phyloP scores from a whole-genome alignment of 2,888 invertebrate genomes.

The Conops quadrifasciatus region DNA sequence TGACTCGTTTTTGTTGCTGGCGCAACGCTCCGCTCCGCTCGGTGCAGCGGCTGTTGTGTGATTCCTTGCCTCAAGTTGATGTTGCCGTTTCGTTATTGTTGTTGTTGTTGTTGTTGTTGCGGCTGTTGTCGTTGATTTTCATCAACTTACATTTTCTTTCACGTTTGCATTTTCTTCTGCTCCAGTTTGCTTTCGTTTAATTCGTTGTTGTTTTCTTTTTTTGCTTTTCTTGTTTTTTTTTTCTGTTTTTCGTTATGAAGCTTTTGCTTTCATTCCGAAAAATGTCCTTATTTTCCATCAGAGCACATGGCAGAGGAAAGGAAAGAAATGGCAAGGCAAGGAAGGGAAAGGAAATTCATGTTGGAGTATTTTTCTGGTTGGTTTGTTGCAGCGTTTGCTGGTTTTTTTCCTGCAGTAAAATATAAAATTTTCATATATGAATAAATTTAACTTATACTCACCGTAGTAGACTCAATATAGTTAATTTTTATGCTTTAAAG shows the following conservation, averaged over 20 bases:
- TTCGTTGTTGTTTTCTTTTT: constrained; percentile 5
- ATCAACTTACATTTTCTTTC: constrained; percentile 3
- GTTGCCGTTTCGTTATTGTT: constrained; percentile 1
- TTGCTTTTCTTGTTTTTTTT: neutral
- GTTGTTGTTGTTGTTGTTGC: neutral
- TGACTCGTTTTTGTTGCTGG: constrained; percentile 13
- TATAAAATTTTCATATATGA: neutral
- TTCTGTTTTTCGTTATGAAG: neutral
- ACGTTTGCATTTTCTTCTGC: constrained; percentile 19
- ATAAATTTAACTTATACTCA: neutral
- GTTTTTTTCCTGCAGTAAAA: neutral
- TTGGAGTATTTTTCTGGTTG: too few relatives aligned
- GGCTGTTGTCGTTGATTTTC: neutral
- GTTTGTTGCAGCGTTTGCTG: neutral
- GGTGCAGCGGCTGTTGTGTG: neutral
- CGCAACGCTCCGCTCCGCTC: neutral
- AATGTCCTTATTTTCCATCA: constrained; percentile 12
- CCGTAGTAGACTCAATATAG: neutral
- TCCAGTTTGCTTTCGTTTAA: constrained; percentile 14
- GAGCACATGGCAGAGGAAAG: neutral
- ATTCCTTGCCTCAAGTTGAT: neutral
- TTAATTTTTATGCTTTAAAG: constrained; percentile 4
- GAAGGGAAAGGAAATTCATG: too few relatives aligned
- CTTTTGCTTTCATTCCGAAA: constrained; percentile 22
- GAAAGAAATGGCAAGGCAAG: too few relatives aligned